Evolutionary conservation across 2,888 invertebrate species (phyloP), one percentile per base, ranked within the genome.

Genomic region (Nipponacmea schrenckii): DNA sequence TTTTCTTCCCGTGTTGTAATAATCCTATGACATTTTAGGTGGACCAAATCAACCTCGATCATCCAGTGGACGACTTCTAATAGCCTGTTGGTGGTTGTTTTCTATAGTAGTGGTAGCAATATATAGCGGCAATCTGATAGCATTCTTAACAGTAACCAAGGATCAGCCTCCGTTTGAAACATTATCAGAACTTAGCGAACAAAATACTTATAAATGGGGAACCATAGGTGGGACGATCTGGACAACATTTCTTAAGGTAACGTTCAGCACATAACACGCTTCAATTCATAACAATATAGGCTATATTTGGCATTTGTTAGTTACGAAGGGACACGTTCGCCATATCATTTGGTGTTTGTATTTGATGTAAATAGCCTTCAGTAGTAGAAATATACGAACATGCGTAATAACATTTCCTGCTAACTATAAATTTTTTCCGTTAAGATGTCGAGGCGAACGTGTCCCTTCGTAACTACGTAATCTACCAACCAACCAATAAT

Each of bases 101-200:
- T 79, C 80, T 17, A 81, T 86, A 20, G 79, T 84, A 1, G 77
- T 86, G 39, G 83, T 81, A 2, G 84, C 83, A 10, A 85, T 83
- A 0, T 86, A 86, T 76, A 82, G 85, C 20, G 85, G 86, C 0
- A 86, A 85, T 71, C 81, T 86, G 8, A 84, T 85, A 31, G 86
- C 86, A 20, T 86, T 84, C 75, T 79, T 86, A 3, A 83, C 86
- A 12, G 84, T 86, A 4, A 77, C 78, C 48, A 79, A 80, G 26
- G 80, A 82, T 45, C 79, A 73, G 66, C 77, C 79, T 3, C 86
- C 85, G 0, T 85, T 86, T 68, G 73, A 82, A 67, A 80, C 80
- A 0, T 71, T 85, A n/a, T 67, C 69, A 7, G 83, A 81, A 45
- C 75, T 86, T 78, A 77, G 78, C 0, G 67, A 74, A 7, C 83